phyloP scores from a whole-genome alignment of 2,888 invertebrate genomes.

The Agrochola circellaris region DNA sequence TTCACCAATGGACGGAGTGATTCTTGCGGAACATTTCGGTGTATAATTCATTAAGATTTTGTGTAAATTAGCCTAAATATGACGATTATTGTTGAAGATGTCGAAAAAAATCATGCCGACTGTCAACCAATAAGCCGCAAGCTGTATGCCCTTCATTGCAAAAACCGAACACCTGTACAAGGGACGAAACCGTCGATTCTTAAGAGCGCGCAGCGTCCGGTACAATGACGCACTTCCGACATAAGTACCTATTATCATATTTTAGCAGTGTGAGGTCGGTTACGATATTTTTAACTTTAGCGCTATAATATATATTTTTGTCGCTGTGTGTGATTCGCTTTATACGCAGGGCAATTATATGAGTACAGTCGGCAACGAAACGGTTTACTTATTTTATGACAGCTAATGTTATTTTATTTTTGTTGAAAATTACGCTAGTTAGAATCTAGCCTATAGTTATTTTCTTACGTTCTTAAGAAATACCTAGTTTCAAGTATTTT shows the following conservation, averaged over 20 bases:
- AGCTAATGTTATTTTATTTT: background rate
- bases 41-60: no score
- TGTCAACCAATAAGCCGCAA: no score
- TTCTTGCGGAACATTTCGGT: no score
- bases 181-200: background rate
- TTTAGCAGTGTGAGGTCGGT: background rate
- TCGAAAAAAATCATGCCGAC: no score
- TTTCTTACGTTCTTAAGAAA: background rate
- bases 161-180: background rate
- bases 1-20: no score
- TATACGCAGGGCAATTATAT: conserved; percentile 22
- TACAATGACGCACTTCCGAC: background rate
- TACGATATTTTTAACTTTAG: background rate
- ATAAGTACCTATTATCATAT: background rate
- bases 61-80: no score
- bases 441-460: background rate
- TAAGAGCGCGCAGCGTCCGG: background rate
- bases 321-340: background rate
- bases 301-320: background rate
- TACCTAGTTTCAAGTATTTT: background rate
- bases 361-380: conserved; percentile 19
- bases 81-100: no score
- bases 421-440: background rate
- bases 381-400: background rate
- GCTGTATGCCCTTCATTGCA: background rate